These are phyloP conservation scores for Holocentrus rufus DNA, from an alignment of 2,797 vertebrate genomes.

Conservation along the genomic window DNA sequence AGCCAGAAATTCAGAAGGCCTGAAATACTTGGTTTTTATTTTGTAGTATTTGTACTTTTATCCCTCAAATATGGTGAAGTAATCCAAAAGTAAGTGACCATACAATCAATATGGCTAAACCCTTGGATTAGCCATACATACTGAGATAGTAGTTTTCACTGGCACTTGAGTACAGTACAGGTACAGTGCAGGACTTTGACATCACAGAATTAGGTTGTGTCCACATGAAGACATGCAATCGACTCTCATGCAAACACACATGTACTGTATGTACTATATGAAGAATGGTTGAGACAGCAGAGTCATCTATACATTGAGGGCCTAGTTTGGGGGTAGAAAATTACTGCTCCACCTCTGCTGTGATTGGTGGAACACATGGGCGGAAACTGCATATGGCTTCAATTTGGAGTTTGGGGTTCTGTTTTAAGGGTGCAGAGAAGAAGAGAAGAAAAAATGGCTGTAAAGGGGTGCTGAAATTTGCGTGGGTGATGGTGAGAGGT, in stretches of 20 bases:
- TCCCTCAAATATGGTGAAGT: no score
- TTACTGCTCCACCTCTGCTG: constrained; percentile 20
- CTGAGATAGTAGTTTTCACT: background rate
- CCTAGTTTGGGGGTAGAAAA: background rate
- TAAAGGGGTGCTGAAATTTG: background rate
- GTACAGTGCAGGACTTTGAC: background rate
- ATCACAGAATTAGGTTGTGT: background rate
- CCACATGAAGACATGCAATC: background rate
- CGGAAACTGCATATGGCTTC: constrained; percentile 49
- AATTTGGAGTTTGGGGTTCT: constrained; percentile 23
- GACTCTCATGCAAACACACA: background rate
- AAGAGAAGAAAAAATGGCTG: background rate
- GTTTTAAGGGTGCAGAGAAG: constrained; percentile 3
- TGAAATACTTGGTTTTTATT: no score
- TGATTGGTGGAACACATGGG: constrained; percentile 49
- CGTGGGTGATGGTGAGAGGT: background rate
- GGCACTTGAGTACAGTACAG: no score
- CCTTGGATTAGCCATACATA: no score
- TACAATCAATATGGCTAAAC: no score
- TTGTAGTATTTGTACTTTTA: no score
- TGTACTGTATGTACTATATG: background rate
- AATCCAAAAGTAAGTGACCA: no score
- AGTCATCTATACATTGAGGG: background rate
- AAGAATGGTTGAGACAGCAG: background rate
- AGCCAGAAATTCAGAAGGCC: no score